A percentile compares a stretch with the other conserved stretches of the same genome.
Conservation (phyloP, 2,888 invertebrate genomes). For the Leucophenga maculata region DNA sequence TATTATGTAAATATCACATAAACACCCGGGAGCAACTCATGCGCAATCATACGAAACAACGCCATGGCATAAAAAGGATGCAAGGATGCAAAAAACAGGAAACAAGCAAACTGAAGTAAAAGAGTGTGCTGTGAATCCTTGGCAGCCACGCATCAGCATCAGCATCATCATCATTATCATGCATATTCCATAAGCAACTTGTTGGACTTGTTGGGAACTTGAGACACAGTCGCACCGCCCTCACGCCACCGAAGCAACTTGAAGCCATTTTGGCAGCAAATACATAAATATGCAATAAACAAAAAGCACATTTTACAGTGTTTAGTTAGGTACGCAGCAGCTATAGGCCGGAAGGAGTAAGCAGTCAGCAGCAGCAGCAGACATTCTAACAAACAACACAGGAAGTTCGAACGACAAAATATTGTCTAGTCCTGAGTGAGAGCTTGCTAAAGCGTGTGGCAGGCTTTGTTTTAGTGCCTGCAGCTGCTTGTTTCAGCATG, state of each 20-base stretch:
- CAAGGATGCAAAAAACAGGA: neutral
- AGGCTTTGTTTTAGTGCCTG: too few species aligned
- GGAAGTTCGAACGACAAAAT: too few species aligned
- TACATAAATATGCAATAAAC: constrained; percentile 35
- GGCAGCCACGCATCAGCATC: constrained; percentile 28
- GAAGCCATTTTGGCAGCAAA: constrained; percentile 53
- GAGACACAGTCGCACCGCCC: constrained; percentile 28
- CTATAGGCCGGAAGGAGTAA: too few species aligned
- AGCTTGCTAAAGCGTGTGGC: too few species aligned
- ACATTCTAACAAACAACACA: too few species aligned
- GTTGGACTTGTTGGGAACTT: constrained; percentile 48
- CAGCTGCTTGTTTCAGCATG: too few species aligned
- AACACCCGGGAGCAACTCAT: constrained; percentile 65
- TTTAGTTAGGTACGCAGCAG: too few species aligned
- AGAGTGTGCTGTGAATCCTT: neutral
- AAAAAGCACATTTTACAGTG: too few species aligned
- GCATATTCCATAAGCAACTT: constrained; percentile 66
- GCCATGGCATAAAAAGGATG: constrained; percentile 42
- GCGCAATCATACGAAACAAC: constrained; percentile 58
- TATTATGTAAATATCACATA: constrained; percentile 69
- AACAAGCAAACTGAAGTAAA: neutral
- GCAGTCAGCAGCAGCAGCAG: too few species aligned
- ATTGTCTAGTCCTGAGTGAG: too few species aligned
- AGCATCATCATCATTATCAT: constrained; percentile 64
- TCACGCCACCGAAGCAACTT: constrained; percentile 35